These are phyloP conservation scores for Apodemia mormo DNA, from an alignment of 2,888 invertebrate genomes.

Conservation along the genomic window DNA sequence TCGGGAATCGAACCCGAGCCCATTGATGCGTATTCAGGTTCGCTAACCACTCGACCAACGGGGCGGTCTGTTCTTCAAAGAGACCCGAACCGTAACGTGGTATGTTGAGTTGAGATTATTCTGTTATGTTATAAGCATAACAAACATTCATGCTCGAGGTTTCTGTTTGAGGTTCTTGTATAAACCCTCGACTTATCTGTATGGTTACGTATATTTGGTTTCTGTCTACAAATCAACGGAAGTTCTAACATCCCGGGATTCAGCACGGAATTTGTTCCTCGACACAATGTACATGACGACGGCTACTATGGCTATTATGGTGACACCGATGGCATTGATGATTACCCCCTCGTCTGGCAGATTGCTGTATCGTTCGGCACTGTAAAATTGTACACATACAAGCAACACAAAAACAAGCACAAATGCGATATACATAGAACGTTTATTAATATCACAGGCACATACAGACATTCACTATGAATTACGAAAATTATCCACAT, in stretches of 20 bases:
- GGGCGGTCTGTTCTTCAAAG: too few relatives aligned
- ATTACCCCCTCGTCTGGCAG: constrained; percentile 85
- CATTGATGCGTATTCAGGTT: too few relatives aligned
- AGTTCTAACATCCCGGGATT: constrained; percentile 76
- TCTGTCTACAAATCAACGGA: constrained; percentile 79
- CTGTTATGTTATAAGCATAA: background rate
- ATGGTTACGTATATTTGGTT: background rate
- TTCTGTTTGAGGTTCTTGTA: background rate
- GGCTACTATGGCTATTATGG: constrained; percentile 83
- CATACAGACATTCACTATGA: background rate
- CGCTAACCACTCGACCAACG: too few relatives aligned
- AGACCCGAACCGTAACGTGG: too few relatives aligned
- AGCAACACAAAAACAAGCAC: constrained; percentile 45
- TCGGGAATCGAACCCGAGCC: too few relatives aligned
- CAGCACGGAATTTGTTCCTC: constrained; percentile 80
- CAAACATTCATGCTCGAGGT: background rate
- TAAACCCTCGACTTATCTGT: background rate
- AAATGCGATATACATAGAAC: constrained; percentile 30
- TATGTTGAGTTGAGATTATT: background rate
- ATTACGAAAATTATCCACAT: background rate
- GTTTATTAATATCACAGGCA: background rate
- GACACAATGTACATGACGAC: constrained; percentile 85
- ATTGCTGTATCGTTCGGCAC: constrained; percentile 78
- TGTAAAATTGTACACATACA: constrained; percentile 67
- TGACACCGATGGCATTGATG: constrained; percentile 86